These are phyloP conservation scores for Caloenas nicobarica DNA, from an alignment of 2,113 vertebrate genomes.

Conservation along the genomic window DNA sequence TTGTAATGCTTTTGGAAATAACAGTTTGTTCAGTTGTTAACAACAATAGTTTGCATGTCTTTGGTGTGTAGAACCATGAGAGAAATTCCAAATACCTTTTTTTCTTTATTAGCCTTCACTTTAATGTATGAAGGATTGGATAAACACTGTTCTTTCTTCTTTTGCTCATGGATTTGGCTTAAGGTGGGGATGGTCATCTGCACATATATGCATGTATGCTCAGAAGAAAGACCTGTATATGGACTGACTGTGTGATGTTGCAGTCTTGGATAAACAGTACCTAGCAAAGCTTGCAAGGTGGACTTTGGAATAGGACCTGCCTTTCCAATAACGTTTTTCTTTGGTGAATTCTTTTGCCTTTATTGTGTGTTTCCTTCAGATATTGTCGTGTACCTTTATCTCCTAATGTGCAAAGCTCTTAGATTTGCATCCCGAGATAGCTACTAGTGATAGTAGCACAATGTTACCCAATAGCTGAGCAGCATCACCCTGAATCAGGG, in stretches of 20 bases:
- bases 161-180: background rate
- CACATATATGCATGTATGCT: background rate
- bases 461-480: background rate
- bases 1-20: background rate
- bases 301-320: background rate
- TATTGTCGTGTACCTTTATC: background rate
- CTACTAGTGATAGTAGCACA: background rate
- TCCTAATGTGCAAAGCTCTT: background rate
- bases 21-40: background rate
- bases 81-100: background rate
- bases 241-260: background rate
- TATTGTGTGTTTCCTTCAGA: background rate
- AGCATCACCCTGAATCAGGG: background rate
- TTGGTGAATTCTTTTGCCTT: background rate
- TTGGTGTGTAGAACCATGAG: background rate
- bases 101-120: background rate
- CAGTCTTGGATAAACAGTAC: background rate
- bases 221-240: background rate
- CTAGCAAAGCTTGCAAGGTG: background rate
- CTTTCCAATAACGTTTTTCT: background rate
- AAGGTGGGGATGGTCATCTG: background rate
- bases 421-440: accelerated
- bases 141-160: background rate
- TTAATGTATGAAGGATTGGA: background rate
- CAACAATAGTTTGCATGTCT: background rate